A percentile compares a stretch with the other conserved stretches of the same genome.
Evolutionary conservation across 2,888 invertebrate species (phyloP).

Genomic region (Tipula helvola): DNA sequence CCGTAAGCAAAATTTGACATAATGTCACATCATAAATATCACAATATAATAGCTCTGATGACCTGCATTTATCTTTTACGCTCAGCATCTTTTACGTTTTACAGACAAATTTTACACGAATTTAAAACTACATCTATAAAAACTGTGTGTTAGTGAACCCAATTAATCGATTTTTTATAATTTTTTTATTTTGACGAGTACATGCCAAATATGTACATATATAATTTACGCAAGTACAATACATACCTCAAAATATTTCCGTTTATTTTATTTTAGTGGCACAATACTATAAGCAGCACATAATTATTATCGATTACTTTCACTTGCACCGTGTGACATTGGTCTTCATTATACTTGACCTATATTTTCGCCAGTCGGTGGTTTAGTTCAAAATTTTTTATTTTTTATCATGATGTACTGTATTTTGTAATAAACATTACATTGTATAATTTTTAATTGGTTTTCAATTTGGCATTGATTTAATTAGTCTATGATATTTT

Average conservation of each 20-base stretch:
- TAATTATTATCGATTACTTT: neutral
- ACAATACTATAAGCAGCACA: neutral
- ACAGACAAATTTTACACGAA: too few relatives aligned
- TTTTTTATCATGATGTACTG: neutral
- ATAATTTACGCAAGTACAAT: too few relatives aligned
- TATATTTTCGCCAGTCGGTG: neutral
- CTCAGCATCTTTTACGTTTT: too few relatives aligned
- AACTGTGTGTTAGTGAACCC: neutral
- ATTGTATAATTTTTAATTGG: neutral
- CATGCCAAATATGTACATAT: neutral
- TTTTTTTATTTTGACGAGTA: neutral
- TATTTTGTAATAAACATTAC: neutral
- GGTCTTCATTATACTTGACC: neutral
- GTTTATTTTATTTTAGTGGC: neutral
- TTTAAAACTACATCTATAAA: neutral
- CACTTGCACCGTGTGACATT: neutral
- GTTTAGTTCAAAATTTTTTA: neutral
- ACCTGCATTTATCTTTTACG: too few relatives aligned
- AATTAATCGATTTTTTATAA: neutral
- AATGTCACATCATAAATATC: too few relatives aligned
- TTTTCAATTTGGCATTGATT: neutral
- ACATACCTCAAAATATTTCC: neutral
- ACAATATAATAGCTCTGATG: too few relatives aligned
- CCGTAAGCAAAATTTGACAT: too few relatives aligned
- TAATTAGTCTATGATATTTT: neutral